A percentile compares a stretch with the other conserved stretches of the same genome.
phyloP scores from a whole-genome alignment of 2,797 vertebrate species.

The Bryconaethiops microstoma region DNA sequence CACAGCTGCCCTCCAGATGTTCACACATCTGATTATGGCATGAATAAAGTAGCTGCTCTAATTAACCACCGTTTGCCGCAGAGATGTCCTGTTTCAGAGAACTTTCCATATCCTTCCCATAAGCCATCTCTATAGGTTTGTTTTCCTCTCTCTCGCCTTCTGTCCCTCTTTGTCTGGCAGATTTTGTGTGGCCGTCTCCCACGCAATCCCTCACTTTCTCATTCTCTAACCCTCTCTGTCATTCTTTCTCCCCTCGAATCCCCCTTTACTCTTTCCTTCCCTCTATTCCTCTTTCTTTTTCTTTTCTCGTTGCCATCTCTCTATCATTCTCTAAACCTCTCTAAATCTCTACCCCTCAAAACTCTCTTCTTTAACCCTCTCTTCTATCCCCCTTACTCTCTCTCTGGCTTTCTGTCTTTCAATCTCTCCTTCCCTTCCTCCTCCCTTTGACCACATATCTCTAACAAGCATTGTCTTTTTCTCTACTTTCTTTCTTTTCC shows the following conservation, averaged over 20 bases:
- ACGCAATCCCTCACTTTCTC: neutral
- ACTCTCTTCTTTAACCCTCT: neutral
- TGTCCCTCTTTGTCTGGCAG: conserved; percentile 24
- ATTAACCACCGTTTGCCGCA: conserved; percentile 45
- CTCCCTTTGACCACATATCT: too few species aligned
- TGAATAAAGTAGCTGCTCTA: conserved; percentile 47
- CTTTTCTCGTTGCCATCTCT: too few species aligned
- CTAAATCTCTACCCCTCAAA: neutral
- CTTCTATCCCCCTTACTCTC: neutral
- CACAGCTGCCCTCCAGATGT: conserved; percentile 59
- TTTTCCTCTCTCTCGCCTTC: neutral
- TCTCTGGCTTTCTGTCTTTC: neutral
- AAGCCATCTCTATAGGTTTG: neutral
- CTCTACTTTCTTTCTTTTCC: neutral
- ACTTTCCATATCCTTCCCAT: conserved; percentile 2
- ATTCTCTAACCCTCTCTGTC: neutral
- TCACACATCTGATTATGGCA: conserved; percentile 52
- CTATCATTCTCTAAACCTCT: neutral
- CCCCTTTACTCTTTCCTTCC: neutral
- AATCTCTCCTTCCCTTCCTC: neutral
- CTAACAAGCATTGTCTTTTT: neutral
- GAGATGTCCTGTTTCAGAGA: conserved; percentile 16
- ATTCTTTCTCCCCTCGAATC: neutral
- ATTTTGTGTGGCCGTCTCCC: neutral
- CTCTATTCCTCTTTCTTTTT: neutral